These are phyloP conservation scores for Heliconius cydno DNA, from an alignment of 2,888 invertebrate genomes.

Conservation along the genomic window DNA sequence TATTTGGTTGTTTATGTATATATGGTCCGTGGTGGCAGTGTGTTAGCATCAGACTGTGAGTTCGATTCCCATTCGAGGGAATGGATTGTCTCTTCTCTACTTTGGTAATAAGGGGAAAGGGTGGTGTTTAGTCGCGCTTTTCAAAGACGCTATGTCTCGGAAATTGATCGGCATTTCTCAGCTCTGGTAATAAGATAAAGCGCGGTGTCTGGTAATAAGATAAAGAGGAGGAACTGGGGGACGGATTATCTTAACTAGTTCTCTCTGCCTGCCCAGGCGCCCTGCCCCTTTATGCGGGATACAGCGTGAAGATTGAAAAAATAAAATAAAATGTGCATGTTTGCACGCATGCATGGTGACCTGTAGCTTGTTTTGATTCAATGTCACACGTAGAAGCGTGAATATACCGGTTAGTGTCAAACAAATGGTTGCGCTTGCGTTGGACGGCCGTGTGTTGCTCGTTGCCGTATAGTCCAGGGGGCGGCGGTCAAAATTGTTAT, in stretches of 20 bases:
- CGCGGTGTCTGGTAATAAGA: too few relatives aligned
- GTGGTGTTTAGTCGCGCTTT: too few relatives aligned
- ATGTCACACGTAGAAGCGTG: constrained; percentile 63
- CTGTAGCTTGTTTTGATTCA: constrained; percentile 57
- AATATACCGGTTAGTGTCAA: constrained; percentile 61
- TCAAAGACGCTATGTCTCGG: too few relatives aligned
- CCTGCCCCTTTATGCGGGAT: background rate
- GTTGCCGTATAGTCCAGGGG: constrained; percentile 44
- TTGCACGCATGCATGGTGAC: constrained; percentile 14
- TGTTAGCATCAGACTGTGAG: background rate
- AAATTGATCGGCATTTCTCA: too few relatives aligned
- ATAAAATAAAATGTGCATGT: background rate
- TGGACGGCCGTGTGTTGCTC: constrained; percentile 61
- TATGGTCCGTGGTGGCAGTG: background rate
- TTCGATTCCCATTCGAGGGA: too few relatives aligned
- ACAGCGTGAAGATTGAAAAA: background rate
- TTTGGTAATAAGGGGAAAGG: too few relatives aligned
- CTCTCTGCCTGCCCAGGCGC: too few relatives aligned
- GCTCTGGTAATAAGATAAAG: too few relatives aligned
- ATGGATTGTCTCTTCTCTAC: too few relatives aligned
- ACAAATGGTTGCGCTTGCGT: constrained; percentile 64
- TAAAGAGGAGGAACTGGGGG: too few relatives aligned
- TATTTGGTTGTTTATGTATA: constrained; percentile 56
- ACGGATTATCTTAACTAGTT: too few relatives aligned
- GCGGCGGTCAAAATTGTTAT: background rate